phyloP scores from a whole-genome alignment of 92 coral and sea anemone genomes.

The Parazoanthus darwini region DNA sequence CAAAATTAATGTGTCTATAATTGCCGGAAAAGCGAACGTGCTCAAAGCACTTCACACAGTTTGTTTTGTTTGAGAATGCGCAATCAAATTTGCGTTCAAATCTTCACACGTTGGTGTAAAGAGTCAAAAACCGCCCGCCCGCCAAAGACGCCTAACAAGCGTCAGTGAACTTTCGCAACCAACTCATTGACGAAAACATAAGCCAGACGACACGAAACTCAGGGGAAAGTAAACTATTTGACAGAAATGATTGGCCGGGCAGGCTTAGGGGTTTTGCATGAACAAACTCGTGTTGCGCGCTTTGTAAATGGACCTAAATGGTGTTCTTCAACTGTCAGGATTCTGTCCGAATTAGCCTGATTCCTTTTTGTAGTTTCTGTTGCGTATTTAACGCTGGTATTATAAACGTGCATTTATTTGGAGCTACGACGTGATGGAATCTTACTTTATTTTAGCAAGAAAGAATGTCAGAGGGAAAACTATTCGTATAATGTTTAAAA shows the following conservation, averaged over 20 bases:
- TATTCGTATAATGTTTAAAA: not conserved
- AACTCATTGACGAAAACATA: not conserved
- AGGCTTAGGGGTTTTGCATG: conserved; percentile 10
- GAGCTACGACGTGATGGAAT: not conserved
- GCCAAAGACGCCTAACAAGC: not conserved
- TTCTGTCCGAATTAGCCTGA: not conserved
- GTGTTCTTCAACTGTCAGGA: conserved; percentile 27
- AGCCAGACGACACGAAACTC: conserved; percentile 12
- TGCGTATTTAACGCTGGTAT: not conserved
- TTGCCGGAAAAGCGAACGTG: conserved; percentile 20
- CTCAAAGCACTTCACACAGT: conserved; percentile 14
- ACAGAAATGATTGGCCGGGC: conserved; percentile 31
- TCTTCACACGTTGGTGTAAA: not conserved
- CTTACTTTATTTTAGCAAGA: not conserved
- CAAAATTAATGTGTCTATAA: not conserved
- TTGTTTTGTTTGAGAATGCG: conserved; percentile 32
- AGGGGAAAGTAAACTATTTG: conserved; percentile 32
- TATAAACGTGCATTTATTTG: not conserved
- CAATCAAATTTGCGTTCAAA: conserved; percentile 22
- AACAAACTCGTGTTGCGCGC: conserved; percentile 1
- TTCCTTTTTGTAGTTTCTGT: not conserved
- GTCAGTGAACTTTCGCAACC: not conserved
- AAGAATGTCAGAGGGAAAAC: not conserved
- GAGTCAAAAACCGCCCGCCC: not conserved
- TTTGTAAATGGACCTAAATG: not conserved